A percentile compares a stretch with the other conserved stretches of the same genome.
Conservation (phyloP, 2,888 invertebrate species). For the Phaedon cochleariae region DNA sequence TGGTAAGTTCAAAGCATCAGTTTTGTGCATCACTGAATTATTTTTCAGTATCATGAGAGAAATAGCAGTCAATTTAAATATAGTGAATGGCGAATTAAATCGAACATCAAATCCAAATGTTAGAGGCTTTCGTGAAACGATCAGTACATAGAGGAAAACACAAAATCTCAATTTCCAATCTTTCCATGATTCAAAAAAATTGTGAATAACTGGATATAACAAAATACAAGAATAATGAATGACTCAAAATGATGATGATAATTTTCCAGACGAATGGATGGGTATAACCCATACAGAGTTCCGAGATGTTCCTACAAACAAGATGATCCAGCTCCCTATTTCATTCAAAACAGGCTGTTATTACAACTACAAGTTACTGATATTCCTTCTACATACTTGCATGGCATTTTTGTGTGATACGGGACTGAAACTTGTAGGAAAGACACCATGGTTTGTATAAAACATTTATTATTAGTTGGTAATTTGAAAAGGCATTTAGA, state of each 20-base stretch:
- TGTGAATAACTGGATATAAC: too few relatives aligned
- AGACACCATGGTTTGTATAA: conserved; percentile 66
- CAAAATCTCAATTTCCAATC: too few relatives aligned
- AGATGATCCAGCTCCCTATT: conserved; percentile 69
- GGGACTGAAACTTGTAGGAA: conserved; percentile 64
- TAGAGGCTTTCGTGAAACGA: too few relatives aligned
- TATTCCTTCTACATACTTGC: conserved; percentile 67
- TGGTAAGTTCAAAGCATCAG: conserved; percentile 29
- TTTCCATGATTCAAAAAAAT: too few relatives aligned
- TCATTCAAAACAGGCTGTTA: conserved; percentile 69
- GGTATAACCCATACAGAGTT: conserved; percentile 62
- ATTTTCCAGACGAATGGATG: conserved; percentile 37
- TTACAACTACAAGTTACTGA: conserved; percentile 66
- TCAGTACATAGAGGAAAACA: too few relatives aligned
- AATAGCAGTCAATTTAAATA: too few relatives aligned
- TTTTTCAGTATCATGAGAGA: too few relatives aligned
- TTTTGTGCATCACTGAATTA: too few relatives aligned
- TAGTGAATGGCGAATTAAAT: too few relatives aligned
- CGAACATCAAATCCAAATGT: too few relatives aligned
- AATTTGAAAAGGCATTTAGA: neutral
- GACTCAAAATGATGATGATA: neutral
- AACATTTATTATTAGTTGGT: neutral
- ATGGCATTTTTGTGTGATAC: conserved; percentile 68
- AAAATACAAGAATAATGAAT: too few relatives aligned
- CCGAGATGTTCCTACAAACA: conserved; percentile 63